phyloP scores from a whole-genome alignment of 1,140 invertebrate genomes.

The Arion vulgaris region DNA sequence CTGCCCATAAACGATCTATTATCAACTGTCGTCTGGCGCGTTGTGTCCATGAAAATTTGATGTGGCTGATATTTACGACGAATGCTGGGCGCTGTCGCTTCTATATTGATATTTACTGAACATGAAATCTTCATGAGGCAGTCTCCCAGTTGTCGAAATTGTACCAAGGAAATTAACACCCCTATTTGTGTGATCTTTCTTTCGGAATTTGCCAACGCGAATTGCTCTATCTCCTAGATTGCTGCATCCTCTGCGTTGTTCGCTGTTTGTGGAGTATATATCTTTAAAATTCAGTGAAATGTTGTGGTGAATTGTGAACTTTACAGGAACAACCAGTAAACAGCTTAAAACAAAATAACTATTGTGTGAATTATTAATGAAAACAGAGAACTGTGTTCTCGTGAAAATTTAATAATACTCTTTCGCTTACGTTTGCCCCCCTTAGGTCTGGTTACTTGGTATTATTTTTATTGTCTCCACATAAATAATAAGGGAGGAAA shows the following conservation, averaged over 20 bases:
- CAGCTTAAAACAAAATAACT: background rate
- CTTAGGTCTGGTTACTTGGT: no score
- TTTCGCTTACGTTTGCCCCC: background rate
- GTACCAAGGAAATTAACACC: no score
- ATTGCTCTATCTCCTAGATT: background rate
- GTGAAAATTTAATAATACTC: background rate
- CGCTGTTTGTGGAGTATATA: background rate
- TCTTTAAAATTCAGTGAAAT: background rate
- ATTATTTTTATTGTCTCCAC: background rate
- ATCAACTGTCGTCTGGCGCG: background rate
- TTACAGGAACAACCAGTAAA: background rate
- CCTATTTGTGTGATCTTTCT: background rate
- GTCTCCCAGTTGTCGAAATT: background rate
- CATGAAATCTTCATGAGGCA: constrained; percentile 38
- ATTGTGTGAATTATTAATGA: background rate
- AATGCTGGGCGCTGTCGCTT: background rate
- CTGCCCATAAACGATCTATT: background rate
- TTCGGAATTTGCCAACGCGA: background rate
- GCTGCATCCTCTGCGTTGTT: background rate
- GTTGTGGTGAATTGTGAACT: background rate
- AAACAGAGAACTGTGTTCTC: background rate
- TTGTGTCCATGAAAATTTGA: constrained; percentile 33
- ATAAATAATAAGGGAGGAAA: background rate
- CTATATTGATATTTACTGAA: constrained; percentile 23
- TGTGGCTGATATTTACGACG: constrained; percentile 20